phyloP scores from a whole-genome alignment of 1,140 invertebrate genomes.

The Periplaneta americana region DNA sequence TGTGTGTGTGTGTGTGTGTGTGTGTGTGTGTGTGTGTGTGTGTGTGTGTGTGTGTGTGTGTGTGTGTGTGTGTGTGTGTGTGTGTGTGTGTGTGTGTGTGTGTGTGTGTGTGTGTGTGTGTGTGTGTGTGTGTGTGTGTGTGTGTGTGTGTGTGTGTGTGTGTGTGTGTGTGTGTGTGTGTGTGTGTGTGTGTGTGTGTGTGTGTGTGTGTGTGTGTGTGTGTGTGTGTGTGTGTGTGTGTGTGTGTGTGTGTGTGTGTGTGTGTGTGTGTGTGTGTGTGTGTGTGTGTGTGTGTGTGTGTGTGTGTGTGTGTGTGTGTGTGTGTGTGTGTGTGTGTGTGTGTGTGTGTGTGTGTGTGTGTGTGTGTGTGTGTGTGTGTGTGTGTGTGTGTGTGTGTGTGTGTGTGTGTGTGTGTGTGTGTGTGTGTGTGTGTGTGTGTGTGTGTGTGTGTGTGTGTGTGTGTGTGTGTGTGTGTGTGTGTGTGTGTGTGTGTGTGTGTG shows the following conservation, averaged over 20 bases:
- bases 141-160: conserved; percentile 18
- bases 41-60: conserved; percentile 18
- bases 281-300: conserved; percentile 27
- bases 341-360: conserved; percentile 17
- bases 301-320: conserved; percentile 29
- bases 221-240: conserved; percentile 29
- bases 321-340: conserved; percentile 28
- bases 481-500: conserved; percentile 27
- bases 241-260: conserved; percentile 33
- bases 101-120: conserved; percentile 21
- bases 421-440: conserved; percentile 26
- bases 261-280: conserved; percentile 31
- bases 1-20: conserved; percentile 19
- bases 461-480: conserved; percentile 28
- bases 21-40: conserved; percentile 14
- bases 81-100: conserved; percentile 20
- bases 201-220: conserved; percentile 27
- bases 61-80: conserved; percentile 20
- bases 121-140: conserved; percentile 19
- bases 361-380: conserved; percentile 25
- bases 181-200: conserved; percentile 30
- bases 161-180: conserved; percentile 31
- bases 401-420: conserved; percentile 25
- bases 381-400: conserved; percentile 26
- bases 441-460: conserved; percentile 26